Base-by-base conservation (phyloP, 2,888 invertebrate genomes). In the Andrena marginata region DNA sequence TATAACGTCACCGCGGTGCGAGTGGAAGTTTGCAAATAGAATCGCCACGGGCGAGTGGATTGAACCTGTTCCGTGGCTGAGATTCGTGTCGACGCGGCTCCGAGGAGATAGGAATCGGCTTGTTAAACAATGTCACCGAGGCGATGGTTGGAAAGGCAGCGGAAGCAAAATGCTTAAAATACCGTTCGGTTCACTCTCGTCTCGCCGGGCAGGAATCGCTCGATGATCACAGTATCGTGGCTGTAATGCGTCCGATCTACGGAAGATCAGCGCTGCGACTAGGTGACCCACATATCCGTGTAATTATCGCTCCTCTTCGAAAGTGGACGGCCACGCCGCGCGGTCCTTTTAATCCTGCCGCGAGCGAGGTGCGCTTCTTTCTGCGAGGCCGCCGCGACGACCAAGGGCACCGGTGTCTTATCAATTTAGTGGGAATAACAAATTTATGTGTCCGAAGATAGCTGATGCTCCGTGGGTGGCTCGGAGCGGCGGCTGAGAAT, bases 121-220 rank as follows among this genome's bases (percentile, higher is more conserved):
- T 20, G 42, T 5, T 5, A 48, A 42, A 72, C 76, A 72, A 69
- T 82, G 33, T 72, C 68, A 6, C 35, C 8, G 6, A 33, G 56
- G n/a, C 33, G 48, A 13, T 42, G 35, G 2, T 67, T 65, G n/a
- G 82, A 82, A 82, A 82, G 82, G 54, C 68, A 82, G 20, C 13
- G 68, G 49, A 72, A 82, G 54, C 67, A 82, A 81, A 72, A 82
- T 48, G 81, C 4, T 76, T 51, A 60, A 80, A 80, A 20, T 76
- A 80, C 72, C 81, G 81, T 69, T 60, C 51, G 64, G 35, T 63
- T 74, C 74, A n/a, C 60, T 73, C 42, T 48, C 67, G 73, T 78
- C 74, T 71, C 63, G 60, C n/a, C 42, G 26, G 7, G n/a, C 68
- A 68, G 54, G 68, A 51, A 73, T 71, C 63, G n/a, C 23, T 8